Conservation (phyloP, 2,888 invertebrate genomes). For the Lasiommata megera region DNA sequence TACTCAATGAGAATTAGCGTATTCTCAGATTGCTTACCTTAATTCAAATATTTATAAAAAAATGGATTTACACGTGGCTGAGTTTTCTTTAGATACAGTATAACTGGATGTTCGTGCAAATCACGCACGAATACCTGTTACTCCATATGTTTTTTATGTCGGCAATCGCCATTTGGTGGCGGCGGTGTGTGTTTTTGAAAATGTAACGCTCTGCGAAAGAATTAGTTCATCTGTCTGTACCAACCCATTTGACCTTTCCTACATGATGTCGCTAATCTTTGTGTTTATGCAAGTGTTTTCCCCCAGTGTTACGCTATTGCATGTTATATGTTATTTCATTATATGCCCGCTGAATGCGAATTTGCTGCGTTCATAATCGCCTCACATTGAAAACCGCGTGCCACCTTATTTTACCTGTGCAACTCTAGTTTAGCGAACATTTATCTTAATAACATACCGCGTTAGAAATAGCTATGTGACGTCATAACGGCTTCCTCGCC, state of each 20-base stretch:
- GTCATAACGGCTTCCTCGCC: conserved; percentile 2
- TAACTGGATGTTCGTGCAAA: too few species aligned
- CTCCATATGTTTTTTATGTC: too few species aligned
- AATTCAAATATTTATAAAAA: too few species aligned
- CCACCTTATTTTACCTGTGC: not conserved
- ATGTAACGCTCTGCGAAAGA: conserved; percentile 1
- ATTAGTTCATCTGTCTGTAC: not conserved
- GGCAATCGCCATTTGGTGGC: too few species aligned
- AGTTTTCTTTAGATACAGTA: too few species aligned
- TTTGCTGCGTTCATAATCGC: not conserved
- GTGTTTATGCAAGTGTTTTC: not conserved
- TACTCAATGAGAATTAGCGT: too few species aligned
- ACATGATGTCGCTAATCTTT: not conserved
- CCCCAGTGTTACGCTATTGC: not conserved
- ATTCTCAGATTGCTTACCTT: too few species aligned
- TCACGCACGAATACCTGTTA: too few species aligned
- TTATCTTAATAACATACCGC: conserved; percentile 4
- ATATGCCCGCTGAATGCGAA: conserved; percentile 7
- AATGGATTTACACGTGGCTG: too few species aligned
- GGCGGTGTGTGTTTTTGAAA: too few species aligned
- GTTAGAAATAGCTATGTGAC: conserved; percentile 11
- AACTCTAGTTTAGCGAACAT: not conserved
- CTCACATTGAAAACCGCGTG: not conserved
- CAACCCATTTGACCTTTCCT: not conserved
- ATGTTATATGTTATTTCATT: conserved; percentile 7